Percentiles rank a stretch among this genome's conserved stretches.
Evolutionary conservation across 2,797 vertebrate genomes (phyloP).

Genomic region (Eulemur rubriventer): DNA sequence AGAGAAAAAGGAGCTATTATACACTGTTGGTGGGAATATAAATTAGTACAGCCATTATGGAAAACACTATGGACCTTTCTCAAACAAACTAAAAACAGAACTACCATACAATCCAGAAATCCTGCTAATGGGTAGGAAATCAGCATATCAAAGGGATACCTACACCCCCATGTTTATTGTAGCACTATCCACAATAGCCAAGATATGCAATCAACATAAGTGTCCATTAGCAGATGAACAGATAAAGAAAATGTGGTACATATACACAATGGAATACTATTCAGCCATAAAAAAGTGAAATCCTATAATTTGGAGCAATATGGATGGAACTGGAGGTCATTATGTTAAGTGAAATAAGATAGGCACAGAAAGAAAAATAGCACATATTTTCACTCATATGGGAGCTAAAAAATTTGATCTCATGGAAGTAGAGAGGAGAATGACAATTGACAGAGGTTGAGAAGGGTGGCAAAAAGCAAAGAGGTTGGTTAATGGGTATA

Average conservation of each 20-base stretch:
- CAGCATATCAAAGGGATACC: background rate
- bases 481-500: background rate
- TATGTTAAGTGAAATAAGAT: background rate
- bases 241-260: background rate
- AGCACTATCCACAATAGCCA: background rate
- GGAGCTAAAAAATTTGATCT: background rate
- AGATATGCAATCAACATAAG: background rate
- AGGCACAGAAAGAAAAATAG: background rate
- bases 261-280: background rate
- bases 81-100: background rate
- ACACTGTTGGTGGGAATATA: background rate
- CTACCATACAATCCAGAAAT: background rate
- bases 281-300: background rate
- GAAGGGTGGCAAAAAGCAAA: background rate
- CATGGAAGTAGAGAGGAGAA: background rate
- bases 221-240: background rate
- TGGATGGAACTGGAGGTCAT: background rate
- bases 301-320: background rate
- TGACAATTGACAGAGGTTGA: background rate
- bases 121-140: background rate
- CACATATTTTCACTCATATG: background rate
- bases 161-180: background rate
- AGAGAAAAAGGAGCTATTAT: background rate
- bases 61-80: background rate
- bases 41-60: background rate